phyloP scores from a whole-genome alignment of 2,888 invertebrate genomes.

The Aspidiotus destructor region DNA sequence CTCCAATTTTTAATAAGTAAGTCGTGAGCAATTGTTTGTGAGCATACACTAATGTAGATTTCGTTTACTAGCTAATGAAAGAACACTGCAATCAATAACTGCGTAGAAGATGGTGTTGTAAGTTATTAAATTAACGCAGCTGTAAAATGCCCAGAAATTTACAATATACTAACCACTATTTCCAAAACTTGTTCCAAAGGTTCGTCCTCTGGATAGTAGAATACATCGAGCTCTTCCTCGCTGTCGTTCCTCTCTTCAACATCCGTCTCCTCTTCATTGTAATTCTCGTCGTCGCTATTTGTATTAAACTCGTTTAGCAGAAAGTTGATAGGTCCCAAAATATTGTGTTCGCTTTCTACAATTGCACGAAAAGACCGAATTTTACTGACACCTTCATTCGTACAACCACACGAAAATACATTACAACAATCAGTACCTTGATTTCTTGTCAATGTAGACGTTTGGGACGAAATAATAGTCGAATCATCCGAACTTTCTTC shows the following conservation, averaged over 20 bases:
- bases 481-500: conserved; percentile 96
- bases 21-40: too few species aligned
- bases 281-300: conserved; percentile 41
- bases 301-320: conserved; percentile 34
- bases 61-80: too few species aligned
- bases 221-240: conserved; percentile 43
- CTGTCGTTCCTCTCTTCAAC: conserved; percentile 41
- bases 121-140: too few species aligned
- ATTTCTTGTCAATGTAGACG: conserved; percentile 87
- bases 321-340: conserved; percentile 33
- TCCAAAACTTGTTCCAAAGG: conserved; percentile 43
- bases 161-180: conserved; percentile 38
- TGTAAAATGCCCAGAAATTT: too few species aligned
- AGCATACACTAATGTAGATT: too few species aligned
- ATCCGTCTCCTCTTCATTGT: conserved; percentile 46
- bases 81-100: too few species aligned
- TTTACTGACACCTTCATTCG: neutral
- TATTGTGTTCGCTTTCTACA: conserved; percentile 32
- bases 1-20: too few species aligned
- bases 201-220: conserved; percentile 40
- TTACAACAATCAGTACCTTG: conserved; percentile 46
- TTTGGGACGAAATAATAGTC: conserved; percentile 91
- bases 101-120: too few species aligned
- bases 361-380: conserved; percentile 1
- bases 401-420: conserved; percentile 8